Evolutionary conservation across 2,888 invertebrate species (phyloP), one percentile per base, ranked within the genome.

Genomic region (Odontocolon sp.): DNA sequence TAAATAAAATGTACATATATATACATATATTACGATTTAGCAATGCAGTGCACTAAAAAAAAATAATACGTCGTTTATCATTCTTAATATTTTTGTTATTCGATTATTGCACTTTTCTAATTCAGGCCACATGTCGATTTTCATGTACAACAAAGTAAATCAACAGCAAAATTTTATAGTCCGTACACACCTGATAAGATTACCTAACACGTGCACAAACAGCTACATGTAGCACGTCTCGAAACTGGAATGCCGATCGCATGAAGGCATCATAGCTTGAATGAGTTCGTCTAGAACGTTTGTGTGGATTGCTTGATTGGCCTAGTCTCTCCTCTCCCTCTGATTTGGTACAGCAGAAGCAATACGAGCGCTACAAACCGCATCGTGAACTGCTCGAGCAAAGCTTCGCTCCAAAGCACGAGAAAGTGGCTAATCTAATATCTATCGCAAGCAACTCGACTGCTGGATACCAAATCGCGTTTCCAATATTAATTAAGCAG

Each of bases 251-350:
- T 61, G 61, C 54, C 45, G 67, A 67, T 45, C 33, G 57, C 21
- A 59, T 33, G 52, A 66, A 66, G 45, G 36, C 59, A 16, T 57
- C 33, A 26, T 3, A 59, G 54, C 21, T 73, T 42, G 54, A 38
- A 73, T 61, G 11, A 54, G 42, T 42, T 68, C 38, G 56, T 45
- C 33, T 47, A 18, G 21, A 68, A 28, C 52, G 61, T 61, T 61
- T 73, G 73, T 9, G 54, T 23, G 54, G 73, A 73, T 73, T 73
- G 73, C 66, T 73, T 54, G 73, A 73, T 73, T 73, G 73, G 36
- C 68, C 47, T 21, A 54, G 21, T 26, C 36, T 61, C 52, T 26
- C 26, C 18, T 59, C 14, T 40, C 52, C 21, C 45, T 67, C 59
- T 40, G 36, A 59, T 61, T 38, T 23, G 28, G 33, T 28, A 36